Base-by-base conservation (phyloP, 1,140 invertebrate genomes). In the Cyclina sinensis region DNA sequence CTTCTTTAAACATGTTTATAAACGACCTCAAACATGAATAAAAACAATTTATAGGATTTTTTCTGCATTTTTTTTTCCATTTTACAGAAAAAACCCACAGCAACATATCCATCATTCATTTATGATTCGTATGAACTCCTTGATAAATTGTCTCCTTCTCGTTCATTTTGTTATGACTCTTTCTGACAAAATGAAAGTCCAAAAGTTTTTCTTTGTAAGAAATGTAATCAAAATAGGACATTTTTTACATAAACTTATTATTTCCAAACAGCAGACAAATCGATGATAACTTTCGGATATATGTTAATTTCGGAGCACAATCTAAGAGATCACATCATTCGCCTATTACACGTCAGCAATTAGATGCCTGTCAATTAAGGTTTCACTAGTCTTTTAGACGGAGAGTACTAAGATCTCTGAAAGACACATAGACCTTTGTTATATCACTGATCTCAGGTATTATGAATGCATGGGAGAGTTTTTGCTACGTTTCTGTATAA, bases 111-210 rank as follows among this genome's bases (percentile, higher is more conserved):
- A 73, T 73, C 37, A 73, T 37, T 4, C 5, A 39, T 73, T 73
- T 73, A 73, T 24, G 70, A 14, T 37, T n/a, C 11, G 35, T 7
- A 73, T 37, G 43, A 21, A 73, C 70, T 39, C 43, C 70, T 16
- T 7, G 70, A 73, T 73, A 73, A 73, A 73, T 73, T 37, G 32
- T 11, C 9, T 11, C 37, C 18, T 37, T 24, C 37, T 73, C 70
- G 70, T 73, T 73, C 43, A 73, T 43, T 73, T 73, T n/a, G 39
- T 73, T 73, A 73, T 46, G 70, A 73, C n/a, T 21, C 3, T 2
- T 73, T 39, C 70, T 73, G 70, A 73, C 70, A 73, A 43, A 39
- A 30, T 68, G 27, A 30, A 68, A 68, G 27, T 43, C 43, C 43
- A 73, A 73, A 73, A 37, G 37, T 37, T 24, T 11, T 18, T 43